Evolutionary conservation across 1,140 invertebrate genomes (phyloP).

Genomic region (Meloidogyne floridensis): DNA sequence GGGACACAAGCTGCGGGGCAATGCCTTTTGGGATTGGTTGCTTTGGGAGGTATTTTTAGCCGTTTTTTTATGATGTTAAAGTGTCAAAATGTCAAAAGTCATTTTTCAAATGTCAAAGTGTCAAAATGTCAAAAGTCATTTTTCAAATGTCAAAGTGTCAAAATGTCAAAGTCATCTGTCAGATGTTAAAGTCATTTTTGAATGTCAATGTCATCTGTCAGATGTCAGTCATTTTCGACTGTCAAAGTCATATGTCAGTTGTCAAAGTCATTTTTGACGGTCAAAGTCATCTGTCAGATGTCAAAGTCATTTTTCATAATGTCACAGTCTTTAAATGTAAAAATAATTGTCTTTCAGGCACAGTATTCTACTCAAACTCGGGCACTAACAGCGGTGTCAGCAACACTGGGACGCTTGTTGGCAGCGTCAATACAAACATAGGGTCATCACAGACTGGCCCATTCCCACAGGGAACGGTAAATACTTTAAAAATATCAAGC

Average conservation of each 20-base stretch:
- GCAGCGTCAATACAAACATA: not conserved
- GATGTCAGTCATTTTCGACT: no score
- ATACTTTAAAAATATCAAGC: not conserved
- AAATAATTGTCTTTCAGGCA: not conserved
- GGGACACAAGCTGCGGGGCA: not conserved
- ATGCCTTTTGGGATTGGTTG: conserved; percentile 18
- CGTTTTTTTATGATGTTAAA: not conserved
- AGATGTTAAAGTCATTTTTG: no score
- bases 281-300: not conserved
- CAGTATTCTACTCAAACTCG: not conserved
- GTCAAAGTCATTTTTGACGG: not conserved
- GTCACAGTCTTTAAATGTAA: no score
- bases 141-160: no score
- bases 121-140: not conserved
- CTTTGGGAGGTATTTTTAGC: conserved; percentile 1
- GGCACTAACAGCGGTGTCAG: not conserved
- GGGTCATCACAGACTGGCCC: conserved; percentile 11
- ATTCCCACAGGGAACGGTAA: not conserved
- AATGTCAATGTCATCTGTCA: no score
- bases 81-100: not conserved
- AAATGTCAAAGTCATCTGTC: not conserved
- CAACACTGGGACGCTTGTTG: not conserved
- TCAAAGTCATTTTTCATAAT: no score
- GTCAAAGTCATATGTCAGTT: no score
- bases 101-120: no score